Evolutionary conservation across 2,797 vertebrate genomes (phyloP), one percentile per base, ranked within the genome.

Genomic region (Phataginus tetradactyla): DNA sequence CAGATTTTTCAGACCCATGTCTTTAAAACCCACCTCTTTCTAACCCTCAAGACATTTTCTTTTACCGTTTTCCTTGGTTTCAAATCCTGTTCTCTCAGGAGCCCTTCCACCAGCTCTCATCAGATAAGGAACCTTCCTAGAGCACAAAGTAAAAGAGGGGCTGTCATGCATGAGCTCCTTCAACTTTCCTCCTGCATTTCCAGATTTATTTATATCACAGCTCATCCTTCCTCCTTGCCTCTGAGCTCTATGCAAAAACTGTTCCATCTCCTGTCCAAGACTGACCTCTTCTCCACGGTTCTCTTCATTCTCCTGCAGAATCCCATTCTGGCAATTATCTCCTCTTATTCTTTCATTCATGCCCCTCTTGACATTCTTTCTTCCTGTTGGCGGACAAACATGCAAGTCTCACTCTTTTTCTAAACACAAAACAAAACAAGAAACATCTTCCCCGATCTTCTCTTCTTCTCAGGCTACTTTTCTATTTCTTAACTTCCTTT

Each of bases 271-370:
- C 53, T 37, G 10, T 45, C 42, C 49, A 34, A 87, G 6, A 25
- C 1, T 66, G 34, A 37, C 4, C 27, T 72, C 25, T 51, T 72
- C 25, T 51, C 51, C 49, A 14, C 6, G 39, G 3, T 69, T 74
- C 78, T 87, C 77, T 66, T 71, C 39, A 55, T 87, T 37, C n/a
- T 93, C 32, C 51, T 74, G 83, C n/a, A 51, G 23, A 86, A 59
- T 61, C 32, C 51, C 17, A 55, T 34, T 81, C 20, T 29, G 91
- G 37, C 12, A 69, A 61, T 66, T 13, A 27, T 34, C 11, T 42
- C 42, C 42, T 72, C 34, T 81, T 78, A 90, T 94, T 90, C 71
- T 85, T 91, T 86, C 25, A 61, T 72, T 90, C 12, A 18, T 89
- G 55, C 59, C 23, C 21, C 32, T 88, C 49, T 81, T 63, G 42